Percentiles rank a stretch among this genome's conserved stretches.
phyloP scores from a whole-genome alignment of 2,888 invertebrate species.

The Drosophila histrio region DNA sequence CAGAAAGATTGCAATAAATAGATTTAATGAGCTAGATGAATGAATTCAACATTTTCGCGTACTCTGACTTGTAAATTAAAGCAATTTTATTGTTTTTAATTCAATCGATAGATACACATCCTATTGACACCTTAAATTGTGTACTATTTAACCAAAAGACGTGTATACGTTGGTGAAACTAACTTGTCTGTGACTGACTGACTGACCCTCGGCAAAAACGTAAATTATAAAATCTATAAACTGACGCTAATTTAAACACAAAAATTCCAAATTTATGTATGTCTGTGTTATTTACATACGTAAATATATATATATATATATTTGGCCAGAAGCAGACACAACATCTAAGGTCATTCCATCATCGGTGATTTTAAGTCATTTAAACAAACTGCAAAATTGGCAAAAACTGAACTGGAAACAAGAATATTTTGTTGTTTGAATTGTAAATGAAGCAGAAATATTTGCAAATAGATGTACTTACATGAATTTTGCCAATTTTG shows the following conservation, averaged over 20 bases:
- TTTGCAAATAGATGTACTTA: constrained; percentile 34
- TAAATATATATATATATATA: background rate
- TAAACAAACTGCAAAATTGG: constrained; percentile 56
- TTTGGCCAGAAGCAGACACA: constrained; percentile 30
- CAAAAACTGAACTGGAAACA: constrained; percentile 16
- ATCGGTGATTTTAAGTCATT: constrained; percentile 61
- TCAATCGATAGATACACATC: background rate
- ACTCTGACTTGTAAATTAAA: too few species aligned
- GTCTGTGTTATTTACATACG: constrained; percentile 4
- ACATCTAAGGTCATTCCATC: constrained; percentile 55
- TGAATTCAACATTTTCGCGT: too few species aligned
- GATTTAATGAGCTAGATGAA: too few species aligned
- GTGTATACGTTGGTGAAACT: background rate
- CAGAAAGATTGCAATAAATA: too few species aligned
- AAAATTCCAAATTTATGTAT: too few species aligned
- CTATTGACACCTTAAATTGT: constrained; percentile 28
- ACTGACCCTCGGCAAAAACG: constrained; percentile 40
- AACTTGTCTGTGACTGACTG: constrained; percentile 8
- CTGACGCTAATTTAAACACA: constrained; percentile 57
- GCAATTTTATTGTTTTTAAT: too few species aligned
- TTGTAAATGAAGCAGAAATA: constrained; percentile 57
- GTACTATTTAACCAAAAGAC: constrained; percentile 4
- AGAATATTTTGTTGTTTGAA: constrained; percentile 40
- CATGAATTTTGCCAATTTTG: constrained; percentile 22
- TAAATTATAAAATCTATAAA: constrained; percentile 46